Base-by-base conservation (phyloP, 2,888 invertebrate species). In the Leucoptera coffeella region DNA sequence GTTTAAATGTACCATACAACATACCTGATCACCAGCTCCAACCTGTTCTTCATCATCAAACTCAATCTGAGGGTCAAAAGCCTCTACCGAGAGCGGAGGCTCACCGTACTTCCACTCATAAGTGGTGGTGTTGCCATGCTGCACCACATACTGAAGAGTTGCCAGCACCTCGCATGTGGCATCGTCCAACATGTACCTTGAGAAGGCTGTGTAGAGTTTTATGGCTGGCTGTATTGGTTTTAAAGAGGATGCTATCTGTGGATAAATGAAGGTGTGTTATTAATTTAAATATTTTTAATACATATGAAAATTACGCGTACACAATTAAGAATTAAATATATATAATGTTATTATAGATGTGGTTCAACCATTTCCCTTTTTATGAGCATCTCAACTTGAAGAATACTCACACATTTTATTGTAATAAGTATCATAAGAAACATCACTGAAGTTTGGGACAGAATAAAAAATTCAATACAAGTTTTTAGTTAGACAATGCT, bases 101-200 rank as follows among this genome's bases (percentile, higher is more conserved):
- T 86, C 85, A 3, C 91, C 91, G 41, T 89, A 87, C 27, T 77
- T 80, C 80, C 88, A 96, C 52, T 99, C 90, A 49, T 92, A 97
- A 1, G 87, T 85, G 0, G 94, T 94, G 0, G 89, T 88, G 55
- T 96, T 94, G 27, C 95, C 95, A 44, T 85, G 78, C 34, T 83
- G 78, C 8, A 84, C 75, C 9, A 88, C 52, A 55, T 82, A 85
- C 30, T 77, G 75, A 10, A 89, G 48, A 30, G 87, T 50, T 5
- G 81, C 76, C 33, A 86, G 52, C 32, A 77, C 75, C 29, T 74
- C 67, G 4, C 62, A 44, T 4, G 71, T 65, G 19, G 59, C 49
- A 17, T 73, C 73, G 4, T 77, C 78, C 9, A 77, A 59, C 22
- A 82, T 76, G 47, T 82, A 84, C 38, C 78, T 74, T 3, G 81